These are phyloP conservation scores for Monoplex corrugatus DNA, from an alignment of 2,888 invertebrate species.

Conservation along the genomic window DNA sequence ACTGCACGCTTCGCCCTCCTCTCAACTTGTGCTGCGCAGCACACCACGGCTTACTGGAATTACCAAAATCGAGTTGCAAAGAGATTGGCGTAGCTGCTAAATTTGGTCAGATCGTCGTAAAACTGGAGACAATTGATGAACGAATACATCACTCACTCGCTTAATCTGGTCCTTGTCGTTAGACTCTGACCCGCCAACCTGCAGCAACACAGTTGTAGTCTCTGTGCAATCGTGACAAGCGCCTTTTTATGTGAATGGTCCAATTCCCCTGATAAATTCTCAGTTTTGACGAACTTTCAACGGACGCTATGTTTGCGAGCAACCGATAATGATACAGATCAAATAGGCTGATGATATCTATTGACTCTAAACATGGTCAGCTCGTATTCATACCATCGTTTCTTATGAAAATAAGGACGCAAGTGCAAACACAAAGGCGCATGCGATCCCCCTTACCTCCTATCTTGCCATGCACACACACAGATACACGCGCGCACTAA, in stretches of 20 bases:
- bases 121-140: constrained; percentile 52
- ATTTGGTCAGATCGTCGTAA: constrained; percentile 56
- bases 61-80: constrained; percentile 55
- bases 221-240: no score
- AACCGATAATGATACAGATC: no score
- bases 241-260: no score
- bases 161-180: constrained; percentile 35
- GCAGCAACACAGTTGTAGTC: no score
- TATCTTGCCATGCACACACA: background rate
- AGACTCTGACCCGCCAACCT: no score
- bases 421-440: background rate
- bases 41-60: constrained; percentile 49
- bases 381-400: no score
- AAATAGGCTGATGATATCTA: no score
- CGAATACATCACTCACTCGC: constrained; percentile 46
- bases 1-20: constrained; percentile 29
- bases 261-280: no score
- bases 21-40: constrained; percentile 39
- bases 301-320: no score
- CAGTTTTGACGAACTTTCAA: no score
- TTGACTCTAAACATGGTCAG: no score
- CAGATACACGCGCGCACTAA: background rate
- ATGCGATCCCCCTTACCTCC: background rate
- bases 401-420: no score
- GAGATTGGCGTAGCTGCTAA: constrained; percentile 52